phyloP scores from a whole-genome alignment of 2,888 invertebrate species.

The Oligia fasciuncula region DNA sequence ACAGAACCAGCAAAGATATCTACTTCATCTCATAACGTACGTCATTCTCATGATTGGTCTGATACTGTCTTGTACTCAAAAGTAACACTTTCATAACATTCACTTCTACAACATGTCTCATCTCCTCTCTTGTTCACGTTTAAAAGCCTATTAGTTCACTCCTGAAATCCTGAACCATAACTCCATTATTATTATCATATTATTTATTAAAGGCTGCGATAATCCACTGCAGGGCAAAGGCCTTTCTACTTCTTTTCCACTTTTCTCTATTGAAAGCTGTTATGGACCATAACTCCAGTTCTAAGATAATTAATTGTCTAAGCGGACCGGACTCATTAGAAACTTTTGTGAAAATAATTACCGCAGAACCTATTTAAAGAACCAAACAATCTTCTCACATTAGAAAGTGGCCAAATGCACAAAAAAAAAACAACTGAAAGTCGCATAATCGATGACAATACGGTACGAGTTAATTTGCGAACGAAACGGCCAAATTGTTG shows the following conservation, averaged over 20 bases:
- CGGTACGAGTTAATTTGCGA: slow-evolving; percentile 66
- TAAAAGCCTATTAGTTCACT: not conserved
- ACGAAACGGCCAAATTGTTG: slow-evolving; percentile 62
- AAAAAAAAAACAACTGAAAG: slow-evolving; percentile 23
- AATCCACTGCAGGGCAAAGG: no score
- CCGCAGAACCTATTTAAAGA: slow-evolving; percentile 1
- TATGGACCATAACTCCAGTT: not conserved
- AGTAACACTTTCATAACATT: not conserved
- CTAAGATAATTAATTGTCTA: not conserved
- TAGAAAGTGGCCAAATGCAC: slow-evolving; percentile 57
- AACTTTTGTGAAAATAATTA: slow-evolving; percentile 15
- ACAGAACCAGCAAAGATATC: no score
- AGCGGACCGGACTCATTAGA: not conserved
- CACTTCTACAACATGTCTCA: not conserved
- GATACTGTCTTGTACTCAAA: not conserved
- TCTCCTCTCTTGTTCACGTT: not conserved
- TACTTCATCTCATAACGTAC: no score
- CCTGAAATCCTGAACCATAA: not conserved
- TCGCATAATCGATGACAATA: slow-evolving; percentile 68
- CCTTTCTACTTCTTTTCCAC: no score
- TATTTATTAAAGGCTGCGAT: no score
- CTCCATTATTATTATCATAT: not conserved
- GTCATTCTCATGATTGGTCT: no score
- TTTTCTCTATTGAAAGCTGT: no score
- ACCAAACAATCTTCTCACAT: slow-evolving; percentile 39